These are phyloP conservation scores for Bugula neritina DNA, from an alignment of 2,888 invertebrate genomes.

Conservation along the genomic window DNA sequence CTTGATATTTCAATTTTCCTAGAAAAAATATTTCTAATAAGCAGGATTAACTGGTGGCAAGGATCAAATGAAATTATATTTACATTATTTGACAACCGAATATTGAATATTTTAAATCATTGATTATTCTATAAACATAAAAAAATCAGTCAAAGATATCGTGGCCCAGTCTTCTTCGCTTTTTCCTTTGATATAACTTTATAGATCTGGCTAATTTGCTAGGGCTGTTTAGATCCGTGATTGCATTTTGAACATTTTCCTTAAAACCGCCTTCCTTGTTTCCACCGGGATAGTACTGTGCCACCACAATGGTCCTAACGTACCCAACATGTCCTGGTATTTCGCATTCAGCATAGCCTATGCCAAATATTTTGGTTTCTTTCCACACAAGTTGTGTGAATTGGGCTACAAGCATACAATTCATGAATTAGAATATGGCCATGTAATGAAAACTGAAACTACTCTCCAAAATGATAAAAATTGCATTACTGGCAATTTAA, in stretches of 20 bases:
- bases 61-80: too few species aligned
- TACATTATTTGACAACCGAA: too few species aligned
- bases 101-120: too few species aligned
- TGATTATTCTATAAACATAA: too few species aligned
- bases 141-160: not conserved
- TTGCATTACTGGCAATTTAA: too few species aligned
- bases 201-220: not conserved
- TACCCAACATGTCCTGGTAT: slow-evolving; percentile 10
- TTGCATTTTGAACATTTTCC: slow-evolving; percentile 8
- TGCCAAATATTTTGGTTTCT: slow-evolving; percentile 6
- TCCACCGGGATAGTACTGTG: slow-evolving; percentile 26
- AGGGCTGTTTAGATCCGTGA: not conserved
- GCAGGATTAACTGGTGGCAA: too few species aligned
- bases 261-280: slow-evolving; percentile 22
- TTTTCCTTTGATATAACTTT: not conserved
- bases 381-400: slow-evolving; percentile 27
- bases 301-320: slow-evolving; percentile 22
- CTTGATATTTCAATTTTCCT: too few species aligned
- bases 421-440: too few species aligned
- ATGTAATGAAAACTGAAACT: too few species aligned
- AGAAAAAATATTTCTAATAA: too few species aligned
- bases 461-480: too few species aligned
- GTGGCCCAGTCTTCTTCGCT: not conserved
- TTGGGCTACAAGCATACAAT: slow-evolving; percentile 25
- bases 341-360: slow-evolving; percentile 17